phyloP scores from a whole-genome alignment of 1,140 invertebrate genomes.

The Semibalanus balanoides region DNA sequence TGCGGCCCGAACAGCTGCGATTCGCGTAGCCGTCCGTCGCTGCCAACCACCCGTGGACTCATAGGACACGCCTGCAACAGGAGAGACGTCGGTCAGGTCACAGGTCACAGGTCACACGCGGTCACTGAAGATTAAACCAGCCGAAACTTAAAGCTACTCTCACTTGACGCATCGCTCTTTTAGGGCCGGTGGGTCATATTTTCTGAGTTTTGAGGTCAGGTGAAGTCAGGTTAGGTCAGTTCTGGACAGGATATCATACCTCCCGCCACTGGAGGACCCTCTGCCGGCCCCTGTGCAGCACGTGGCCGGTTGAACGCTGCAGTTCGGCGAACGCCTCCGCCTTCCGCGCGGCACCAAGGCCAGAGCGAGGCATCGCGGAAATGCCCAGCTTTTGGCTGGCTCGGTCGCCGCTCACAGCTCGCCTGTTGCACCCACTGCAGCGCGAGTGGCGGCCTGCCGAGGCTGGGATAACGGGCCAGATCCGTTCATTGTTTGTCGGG shows the following conservation, averaged over 20 bases:
- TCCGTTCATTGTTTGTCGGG: background rate
- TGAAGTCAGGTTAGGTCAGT: background rate
- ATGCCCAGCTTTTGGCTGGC: background rate
- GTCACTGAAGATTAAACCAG: background rate
- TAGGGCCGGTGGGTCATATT: background rate
- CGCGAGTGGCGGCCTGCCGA: background rate
- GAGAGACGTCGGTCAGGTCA: slow-evolving; percentile 23
- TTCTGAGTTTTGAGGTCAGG: too few species aligned
- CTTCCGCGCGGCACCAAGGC: too few species aligned
- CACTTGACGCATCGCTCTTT: too few species aligned
- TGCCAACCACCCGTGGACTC: slow-evolving; percentile 70
- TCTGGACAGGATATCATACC: too few species aligned
- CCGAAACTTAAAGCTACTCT: too few species aligned
- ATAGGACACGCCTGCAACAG: slow-evolving; percentile 79
- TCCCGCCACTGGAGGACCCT: too few species aligned
- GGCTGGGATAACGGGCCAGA: background rate
- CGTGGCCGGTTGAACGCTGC: too few species aligned
- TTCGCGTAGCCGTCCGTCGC: slow-evolving; percentile 65
- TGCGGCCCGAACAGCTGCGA: slow-evolving; percentile 87
- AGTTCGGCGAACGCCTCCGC: too few species aligned
- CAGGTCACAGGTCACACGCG: background rate
- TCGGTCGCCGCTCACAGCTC: background rate
- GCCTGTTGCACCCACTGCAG: background rate
- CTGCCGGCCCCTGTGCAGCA: too few species aligned
- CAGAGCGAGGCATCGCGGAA: background rate